phyloP scores from a whole-genome alignment of 2,888 invertebrate species.

The Drosophila anomelani region DNA sequence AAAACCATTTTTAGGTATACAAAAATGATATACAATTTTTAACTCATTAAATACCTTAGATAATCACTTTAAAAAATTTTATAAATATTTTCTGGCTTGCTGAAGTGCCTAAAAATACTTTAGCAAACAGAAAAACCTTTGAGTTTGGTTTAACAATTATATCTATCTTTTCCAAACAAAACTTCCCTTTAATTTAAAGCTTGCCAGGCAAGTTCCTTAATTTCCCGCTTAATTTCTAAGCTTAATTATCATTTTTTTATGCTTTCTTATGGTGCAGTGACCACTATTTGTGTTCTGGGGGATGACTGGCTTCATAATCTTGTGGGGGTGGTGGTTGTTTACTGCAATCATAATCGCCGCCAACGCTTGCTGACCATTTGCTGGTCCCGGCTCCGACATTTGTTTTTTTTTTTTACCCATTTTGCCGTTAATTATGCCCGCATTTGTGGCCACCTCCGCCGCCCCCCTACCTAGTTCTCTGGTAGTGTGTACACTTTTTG shows the following conservation, averaged over 20 bases:
- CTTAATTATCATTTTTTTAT: background rate
- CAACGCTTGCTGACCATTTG: constrained; percentile 41
- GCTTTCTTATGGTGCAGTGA: background rate
- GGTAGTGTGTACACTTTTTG: constrained; percentile 28
- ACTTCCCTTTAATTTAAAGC: background rate
- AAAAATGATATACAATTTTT: too few relatives aligned
- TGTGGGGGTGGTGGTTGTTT: constrained; percentile 16
- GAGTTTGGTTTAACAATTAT: background rate
- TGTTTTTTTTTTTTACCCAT: constrained; percentile 33
- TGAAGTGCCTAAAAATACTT: background rate
- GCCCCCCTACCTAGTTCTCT: constrained; percentile 2
- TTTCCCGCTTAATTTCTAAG: background rate
- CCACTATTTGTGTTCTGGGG: background rate
- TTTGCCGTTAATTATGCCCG: constrained; percentile 61
- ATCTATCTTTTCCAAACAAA: background rate
- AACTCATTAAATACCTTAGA: background rate
- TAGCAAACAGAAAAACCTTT: too few relatives aligned
- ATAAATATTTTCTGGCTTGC: too few relatives aligned
- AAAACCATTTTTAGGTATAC: too few relatives aligned
- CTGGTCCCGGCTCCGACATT: background rate
- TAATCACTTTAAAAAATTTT: background rate
- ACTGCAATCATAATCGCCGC: constrained; percentile 57
- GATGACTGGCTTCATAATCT: background rate
- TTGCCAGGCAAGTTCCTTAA: rapidly evolving
- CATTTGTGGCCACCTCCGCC: constrained; percentile 31